Evolutionary conservation across 2,113 vertebrate species (phyloP).

Genomic region (Hypocryptadius cinnamomeus): DNA sequence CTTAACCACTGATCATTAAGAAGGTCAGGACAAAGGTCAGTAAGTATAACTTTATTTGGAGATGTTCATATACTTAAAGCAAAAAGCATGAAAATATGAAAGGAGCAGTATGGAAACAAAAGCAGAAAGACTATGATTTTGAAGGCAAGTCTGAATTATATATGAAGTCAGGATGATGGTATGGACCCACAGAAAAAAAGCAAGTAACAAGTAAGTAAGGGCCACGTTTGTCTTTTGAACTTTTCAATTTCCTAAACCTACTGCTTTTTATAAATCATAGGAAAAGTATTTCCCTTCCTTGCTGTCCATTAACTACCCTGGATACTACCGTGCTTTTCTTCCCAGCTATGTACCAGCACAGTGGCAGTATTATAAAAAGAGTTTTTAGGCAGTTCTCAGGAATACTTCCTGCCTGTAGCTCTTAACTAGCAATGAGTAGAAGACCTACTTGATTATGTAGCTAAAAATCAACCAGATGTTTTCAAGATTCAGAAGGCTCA

Average conservation of each 20-base stretch:
- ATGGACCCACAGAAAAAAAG: not conserved
- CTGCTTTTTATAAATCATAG: not conserved
- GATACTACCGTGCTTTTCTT: not conserved
- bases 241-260: not conserved
- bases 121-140: not conserved
- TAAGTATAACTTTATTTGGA: not conserved
- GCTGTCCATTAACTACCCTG: not conserved
- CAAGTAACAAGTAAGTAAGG: not conserved
- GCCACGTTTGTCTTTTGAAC: not conserved
- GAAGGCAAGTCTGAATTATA: not conserved
- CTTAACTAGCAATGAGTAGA: not conserved
- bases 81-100: not conserved
- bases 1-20: not conserved
- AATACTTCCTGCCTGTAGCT: not conserved
- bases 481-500: not conserved
- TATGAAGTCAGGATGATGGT: not conserved
- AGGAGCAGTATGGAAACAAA: not conserved
- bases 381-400: not conserved
- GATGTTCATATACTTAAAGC: not conserved
- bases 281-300: not conserved
- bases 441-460: not conserved
- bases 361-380: not conserved
- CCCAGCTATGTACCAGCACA: not conserved
- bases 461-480: not conserved
- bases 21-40: not conserved